A percentile compares a stretch with the other conserved stretches of the same genome.
These are phyloP conservation scores for Bombus superbus DNA, from an alignment of 1,140 invertebrate genomes.

Conservation along the genomic window DNA sequence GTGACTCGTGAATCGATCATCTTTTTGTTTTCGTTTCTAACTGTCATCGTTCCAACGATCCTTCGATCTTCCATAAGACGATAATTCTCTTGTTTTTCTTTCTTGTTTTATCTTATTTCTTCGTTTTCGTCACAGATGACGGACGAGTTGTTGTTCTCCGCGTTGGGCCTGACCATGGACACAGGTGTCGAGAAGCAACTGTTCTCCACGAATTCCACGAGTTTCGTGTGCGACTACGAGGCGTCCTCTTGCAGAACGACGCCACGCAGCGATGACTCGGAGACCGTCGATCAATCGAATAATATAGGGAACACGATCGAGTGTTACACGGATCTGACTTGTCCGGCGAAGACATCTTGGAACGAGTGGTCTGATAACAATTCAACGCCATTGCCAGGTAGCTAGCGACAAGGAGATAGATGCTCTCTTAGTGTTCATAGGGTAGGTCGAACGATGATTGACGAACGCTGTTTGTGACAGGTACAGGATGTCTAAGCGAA, in stretches of 20 bases:
- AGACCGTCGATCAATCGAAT: slow-evolving; percentile 63
- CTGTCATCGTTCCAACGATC: neutral
- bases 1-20: neutral
- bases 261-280: slow-evolving; percentile 70
- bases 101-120: neutral
- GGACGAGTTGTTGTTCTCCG: slow-evolving; percentile 80
- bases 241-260: slow-evolving; percentile 68
- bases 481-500: slow-evolving; percentile 72
- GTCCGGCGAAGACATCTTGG: slow-evolving; percentile 75
- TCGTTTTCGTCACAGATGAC: slow-evolving; percentile 72
- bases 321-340: slow-evolving; percentile 76
- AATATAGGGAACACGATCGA: slow-evolving; percentile 59
- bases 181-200: slow-evolving; percentile 60
- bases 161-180: slow-evolving; percentile 75
- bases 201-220: slow-evolving; percentile 58
- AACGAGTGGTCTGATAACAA: slow-evolving; percentile 75
- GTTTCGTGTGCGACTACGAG: slow-evolving; percentile 72
- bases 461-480: neutral
- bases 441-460: neutral
- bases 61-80: neutral
- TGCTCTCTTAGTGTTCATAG: neutral
- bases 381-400: slow-evolving; percentile 56
- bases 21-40: neutral
- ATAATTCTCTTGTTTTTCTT: neutral
- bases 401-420: neutral